phyloP scores from a whole-genome alignment of 2,113 vertebrate species.

The Eublepharis macularius region DNA sequence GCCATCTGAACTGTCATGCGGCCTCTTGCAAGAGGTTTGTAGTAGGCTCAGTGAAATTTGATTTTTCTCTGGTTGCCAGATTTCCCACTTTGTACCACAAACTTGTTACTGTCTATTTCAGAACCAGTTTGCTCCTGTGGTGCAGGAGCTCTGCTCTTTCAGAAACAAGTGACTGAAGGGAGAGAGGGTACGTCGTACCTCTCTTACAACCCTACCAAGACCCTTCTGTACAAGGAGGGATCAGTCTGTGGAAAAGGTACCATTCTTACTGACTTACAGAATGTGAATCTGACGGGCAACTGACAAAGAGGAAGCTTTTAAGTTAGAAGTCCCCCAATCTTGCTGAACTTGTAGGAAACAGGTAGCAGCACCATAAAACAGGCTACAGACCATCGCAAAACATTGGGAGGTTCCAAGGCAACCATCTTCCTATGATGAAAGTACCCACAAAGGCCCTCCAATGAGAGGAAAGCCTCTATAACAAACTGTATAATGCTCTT shows the following conservation, averaged over 20 bases:
- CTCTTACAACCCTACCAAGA: neutral
- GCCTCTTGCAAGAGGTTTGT: neutral
- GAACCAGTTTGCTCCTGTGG: neutral
- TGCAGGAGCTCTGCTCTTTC: neutral
- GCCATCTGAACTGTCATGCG: neutral
- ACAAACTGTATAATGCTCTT: constrained; percentile 15
- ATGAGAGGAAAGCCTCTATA: no score
- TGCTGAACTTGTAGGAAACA: no score
- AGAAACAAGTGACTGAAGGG: neutral
- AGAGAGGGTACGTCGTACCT: neutral
- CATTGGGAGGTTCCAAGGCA: no score
- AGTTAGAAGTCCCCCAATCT: neutral
- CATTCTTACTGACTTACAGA: neutral
- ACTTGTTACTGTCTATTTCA: neutral
- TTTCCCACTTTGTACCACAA: no score
- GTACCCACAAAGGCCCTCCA: no score
- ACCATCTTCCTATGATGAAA: no score
- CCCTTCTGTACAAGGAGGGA: neutral
- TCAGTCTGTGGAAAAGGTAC: neutral
- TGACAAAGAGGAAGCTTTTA: neutral
- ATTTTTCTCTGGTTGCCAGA: neutral
- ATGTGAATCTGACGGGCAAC: neutral
- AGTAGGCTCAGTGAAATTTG: neutral
- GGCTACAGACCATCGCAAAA: no score
- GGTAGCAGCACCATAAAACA: no score